These are phyloP conservation scores for Ranitomeya imitator DNA, from an alignment of 2,113 vertebrate genomes.

Conservation along the genomic window DNA sequence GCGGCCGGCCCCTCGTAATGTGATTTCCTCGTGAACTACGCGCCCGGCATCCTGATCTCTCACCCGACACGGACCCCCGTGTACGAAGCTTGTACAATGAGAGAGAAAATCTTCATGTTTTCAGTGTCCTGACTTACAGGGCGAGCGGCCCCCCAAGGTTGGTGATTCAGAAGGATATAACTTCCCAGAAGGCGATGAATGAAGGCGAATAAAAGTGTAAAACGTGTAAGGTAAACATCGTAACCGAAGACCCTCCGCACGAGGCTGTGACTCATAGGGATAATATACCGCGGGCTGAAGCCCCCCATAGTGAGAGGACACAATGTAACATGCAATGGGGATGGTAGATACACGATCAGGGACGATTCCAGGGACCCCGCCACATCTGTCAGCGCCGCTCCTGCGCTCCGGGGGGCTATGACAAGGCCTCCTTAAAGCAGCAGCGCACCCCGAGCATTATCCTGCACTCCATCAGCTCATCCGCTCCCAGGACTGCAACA, in stretches of 20 bases:
- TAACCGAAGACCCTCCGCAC: neutral
- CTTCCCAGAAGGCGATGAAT: slow-evolving; percentile 4
- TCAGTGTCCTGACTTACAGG: neutral
- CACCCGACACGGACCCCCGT: neutral
- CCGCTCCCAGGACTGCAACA: slow-evolving; percentile 82
- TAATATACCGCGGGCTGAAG: neutral
- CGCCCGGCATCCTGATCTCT: slow-evolving; percentile 18
- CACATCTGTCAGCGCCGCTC: neutral
- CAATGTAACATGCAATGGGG: too few relatives aligned
- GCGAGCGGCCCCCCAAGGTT: neutral
- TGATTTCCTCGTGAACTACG: neutral
- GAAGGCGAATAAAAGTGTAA: neutral
- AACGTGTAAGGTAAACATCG: neutral
- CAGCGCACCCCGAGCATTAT: slow-evolving; percentile 75
- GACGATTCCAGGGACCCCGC: neutral
- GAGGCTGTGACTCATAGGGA: neutral
- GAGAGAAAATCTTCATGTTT: neutral
- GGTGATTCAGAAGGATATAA: slow-evolving; percentile 11
- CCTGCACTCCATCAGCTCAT: slow-evolving; percentile 79
- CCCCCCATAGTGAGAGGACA: too few relatives aligned
- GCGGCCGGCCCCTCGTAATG: slow-evolving; percentile 11
- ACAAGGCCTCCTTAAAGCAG: slow-evolving; percentile 74
- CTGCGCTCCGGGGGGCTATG: slow-evolving; percentile 52
- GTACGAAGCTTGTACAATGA: neutral
- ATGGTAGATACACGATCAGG: too few relatives aligned